Evolutionary conservation across 2,888 invertebrate genomes (phyloP), one percentile per base, ranked within the genome.

Genomic region (Eupeodes luniger): DNA sequence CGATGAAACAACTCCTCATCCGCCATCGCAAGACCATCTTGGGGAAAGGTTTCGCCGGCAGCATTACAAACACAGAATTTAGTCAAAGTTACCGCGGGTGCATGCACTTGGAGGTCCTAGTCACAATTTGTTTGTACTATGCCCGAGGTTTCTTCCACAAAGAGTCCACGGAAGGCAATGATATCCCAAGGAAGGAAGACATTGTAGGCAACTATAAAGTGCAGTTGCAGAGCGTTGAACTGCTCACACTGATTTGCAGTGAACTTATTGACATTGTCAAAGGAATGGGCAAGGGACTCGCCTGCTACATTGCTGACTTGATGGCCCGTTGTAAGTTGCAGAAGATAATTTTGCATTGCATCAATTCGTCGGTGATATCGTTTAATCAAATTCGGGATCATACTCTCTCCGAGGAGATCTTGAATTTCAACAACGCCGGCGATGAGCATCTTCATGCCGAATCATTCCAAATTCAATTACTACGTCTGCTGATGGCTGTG

Each of bases 21-120:
- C 94, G 97, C 57, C 98, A 98, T 92, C 94, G 96, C 36, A 97
- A 97, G 91, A 97, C 97, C 74, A 95, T 98, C 49, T 95, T 97
- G 79, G 98, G 96, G 10, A 94, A 95, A 90, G 95, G 95, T 16
- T 96, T 96, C 91, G 93, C 94, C 9, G 96, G 96, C 1, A 95
- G 95, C 57, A 93, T 96, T 10, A 94, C 93, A 16, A 94, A 94
- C 76, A 94, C 95, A 0, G 97, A 97, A 90, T 95, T 96, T 89
- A 93, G 96, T 55, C 95, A 96, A 64, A 95, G 95, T 80, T 96
- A 96, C 91, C 94, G 96, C 16, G 96, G 96, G 51, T 96, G 96
- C 91, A 97, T 97, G 96, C 96, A 97, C 91, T 94, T 98, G 76
- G 98, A 98, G 93, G 95, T 97, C 12, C 93, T 98, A 49, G 95